Percentiles rank a stretch among this genome's conserved stretches.
phyloP scores from a whole-genome alignment of 2,888 invertebrate species.

The Crossocerus cetratus region DNA sequence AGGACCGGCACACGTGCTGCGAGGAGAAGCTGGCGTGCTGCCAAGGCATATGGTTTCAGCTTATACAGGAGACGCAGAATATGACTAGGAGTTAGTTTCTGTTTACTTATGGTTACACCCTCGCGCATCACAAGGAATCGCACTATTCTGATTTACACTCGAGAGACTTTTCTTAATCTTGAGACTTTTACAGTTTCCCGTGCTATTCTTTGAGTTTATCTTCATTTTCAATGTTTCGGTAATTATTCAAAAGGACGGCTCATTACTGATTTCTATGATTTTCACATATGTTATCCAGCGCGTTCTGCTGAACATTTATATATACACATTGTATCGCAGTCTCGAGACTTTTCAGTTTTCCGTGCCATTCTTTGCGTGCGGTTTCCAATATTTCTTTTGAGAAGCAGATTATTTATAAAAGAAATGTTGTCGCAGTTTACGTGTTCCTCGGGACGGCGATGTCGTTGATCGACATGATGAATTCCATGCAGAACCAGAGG shows the following conservation, averaged over 20 bases:
- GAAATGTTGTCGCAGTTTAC: constrained; percentile 85
- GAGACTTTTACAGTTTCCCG: neutral
- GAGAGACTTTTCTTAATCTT: neutral
- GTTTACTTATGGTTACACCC: constrained; percentile 13
- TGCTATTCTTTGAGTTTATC: no score
- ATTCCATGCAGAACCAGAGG: constrained; percentile 91
- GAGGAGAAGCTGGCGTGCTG: constrained; percentile 87
- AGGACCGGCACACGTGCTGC: constrained; percentile 88
- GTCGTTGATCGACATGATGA: constrained; percentile 93
- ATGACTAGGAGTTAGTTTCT: constrained; percentile 86
- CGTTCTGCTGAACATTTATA: no score
- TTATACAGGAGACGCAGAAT: constrained; percentile 91
- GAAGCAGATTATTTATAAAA: no score
- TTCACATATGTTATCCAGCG: no score
- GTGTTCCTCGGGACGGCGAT: constrained; percentile 93
- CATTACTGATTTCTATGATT: no score
- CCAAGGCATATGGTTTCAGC: constrained; percentile 88
- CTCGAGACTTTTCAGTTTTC: no score
- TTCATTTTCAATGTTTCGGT: no score
- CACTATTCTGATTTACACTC: neutral
- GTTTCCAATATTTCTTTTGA: no score
- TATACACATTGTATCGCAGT: no score
- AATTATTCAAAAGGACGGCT: no score
- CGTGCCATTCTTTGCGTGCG: no score
- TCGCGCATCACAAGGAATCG: neutral